phyloP scores from a whole-genome alignment of 2,113 vertebrate species.

The Trichechus manatus region DNA sequence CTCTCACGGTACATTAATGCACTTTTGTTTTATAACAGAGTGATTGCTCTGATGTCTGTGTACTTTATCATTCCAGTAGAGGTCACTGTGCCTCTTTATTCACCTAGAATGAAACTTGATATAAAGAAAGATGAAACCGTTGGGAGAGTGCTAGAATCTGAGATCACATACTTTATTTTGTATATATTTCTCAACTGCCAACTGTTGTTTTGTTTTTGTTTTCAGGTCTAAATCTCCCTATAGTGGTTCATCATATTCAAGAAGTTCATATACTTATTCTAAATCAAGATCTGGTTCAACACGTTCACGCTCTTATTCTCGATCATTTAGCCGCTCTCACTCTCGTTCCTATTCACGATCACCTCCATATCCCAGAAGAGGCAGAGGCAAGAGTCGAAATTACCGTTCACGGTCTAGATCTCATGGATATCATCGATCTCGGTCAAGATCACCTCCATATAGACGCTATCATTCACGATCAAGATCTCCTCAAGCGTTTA shows the following conservation, averaged over 20 bases:
- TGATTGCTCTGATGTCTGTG: conserved; percentile 65
- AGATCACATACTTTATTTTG: conserved; percentile 79
- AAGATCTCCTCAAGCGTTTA: conserved; percentile 91
- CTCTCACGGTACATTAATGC: conserved; percentile 71
- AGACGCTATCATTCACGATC: conserved; percentile 92
- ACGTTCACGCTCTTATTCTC: conserved; percentile 92
- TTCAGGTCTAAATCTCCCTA: conserved; percentile 96
- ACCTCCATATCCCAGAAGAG: conserved; percentile 89
- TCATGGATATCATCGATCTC: conserved; percentile 93
- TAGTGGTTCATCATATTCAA: conserved; percentile 92
- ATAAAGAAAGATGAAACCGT: conserved; percentile 77
- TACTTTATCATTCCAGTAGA: conserved; percentile 77
- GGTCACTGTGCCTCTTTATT: conserved; percentile 84
- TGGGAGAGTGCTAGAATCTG: conserved; percentile 71
- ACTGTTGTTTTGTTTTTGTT: conserved; percentile 82
- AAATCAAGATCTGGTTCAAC: conserved; percentile 94
- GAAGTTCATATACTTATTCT: conserved; percentile 94
- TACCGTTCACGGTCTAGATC: conserved; percentile 93
- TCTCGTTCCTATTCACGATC: conserved; percentile 94
- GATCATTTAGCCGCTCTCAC: conserved; percentile 95
- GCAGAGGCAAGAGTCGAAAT: conserved; percentile 90
- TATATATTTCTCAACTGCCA: conserved; percentile 77
- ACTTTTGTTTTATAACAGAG: conserved; percentile 75
- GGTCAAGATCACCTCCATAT: conserved; percentile 93
- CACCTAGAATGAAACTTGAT: conserved; percentile 36